phyloP scores from a whole-genome alignment of 1,140 invertebrate species.

The Hirudo medicinalis region DNA sequence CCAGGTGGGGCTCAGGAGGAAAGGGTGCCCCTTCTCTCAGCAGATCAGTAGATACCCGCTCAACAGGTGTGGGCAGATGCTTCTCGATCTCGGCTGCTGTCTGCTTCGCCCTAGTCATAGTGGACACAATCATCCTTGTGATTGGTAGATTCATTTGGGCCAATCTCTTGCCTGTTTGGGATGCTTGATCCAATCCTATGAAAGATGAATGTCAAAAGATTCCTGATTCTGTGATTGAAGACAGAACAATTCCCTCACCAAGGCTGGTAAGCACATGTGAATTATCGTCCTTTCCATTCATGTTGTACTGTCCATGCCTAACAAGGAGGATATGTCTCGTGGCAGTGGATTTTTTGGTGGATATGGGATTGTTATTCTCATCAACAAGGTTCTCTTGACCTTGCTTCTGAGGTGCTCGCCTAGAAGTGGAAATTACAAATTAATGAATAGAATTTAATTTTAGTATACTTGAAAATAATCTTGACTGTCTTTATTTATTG shows the following conservation, averaged over 20 bases:
- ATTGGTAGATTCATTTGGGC: slow-evolving; percentile 62
- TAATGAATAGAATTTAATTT: too few species aligned
- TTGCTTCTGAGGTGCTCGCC: not conserved
- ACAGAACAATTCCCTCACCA: slow-evolving; percentile 43
- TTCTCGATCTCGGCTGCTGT: slow-evolving; percentile 70
- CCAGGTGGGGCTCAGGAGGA: slow-evolving; percentile 68
- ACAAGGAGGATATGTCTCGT: slow-evolving; percentile 74
- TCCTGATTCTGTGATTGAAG: not conserved
- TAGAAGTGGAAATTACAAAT: too few species aligned
- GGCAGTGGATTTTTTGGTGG: slow-evolving; percentile 46
- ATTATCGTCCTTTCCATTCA: slow-evolving; percentile 56
- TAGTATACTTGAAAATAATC: too few species aligned
- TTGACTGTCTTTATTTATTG: too few species aligned
- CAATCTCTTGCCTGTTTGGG: slow-evolving; percentile 54
- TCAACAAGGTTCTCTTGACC: not conserved
- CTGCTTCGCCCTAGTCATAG: slow-evolving; percentile 81
- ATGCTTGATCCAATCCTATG: slow-evolving; percentile 65
- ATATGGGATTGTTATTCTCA: not conserved
- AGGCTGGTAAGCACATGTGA: slow-evolving; percentile 64
- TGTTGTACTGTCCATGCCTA: slow-evolving; percentile 84
- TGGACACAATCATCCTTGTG: slow-evolving; percentile 65
- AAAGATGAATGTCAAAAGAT: slow-evolving; percentile 27
- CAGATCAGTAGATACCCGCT: slow-evolving; percentile 52
- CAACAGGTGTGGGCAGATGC: slow-evolving; percentile 46
- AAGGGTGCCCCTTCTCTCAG: slow-evolving; percentile 87